A percentile compares a stretch with the other conserved stretches of the same genome.
Conservation (phyloP, 2,797 vertebrate species). For the Atherinosoma microstoma region DNA sequence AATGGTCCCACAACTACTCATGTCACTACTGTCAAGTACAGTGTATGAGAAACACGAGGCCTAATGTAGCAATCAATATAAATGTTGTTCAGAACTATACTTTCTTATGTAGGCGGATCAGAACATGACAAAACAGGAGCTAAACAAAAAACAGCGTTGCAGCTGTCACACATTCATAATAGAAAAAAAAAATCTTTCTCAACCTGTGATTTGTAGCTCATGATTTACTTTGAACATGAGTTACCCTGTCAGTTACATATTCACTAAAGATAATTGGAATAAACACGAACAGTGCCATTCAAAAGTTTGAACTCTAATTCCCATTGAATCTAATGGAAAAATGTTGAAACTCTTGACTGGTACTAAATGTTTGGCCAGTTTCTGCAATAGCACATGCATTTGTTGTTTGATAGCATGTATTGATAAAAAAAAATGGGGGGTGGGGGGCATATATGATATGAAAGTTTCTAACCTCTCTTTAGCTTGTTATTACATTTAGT, state of each 20-base stretch:
- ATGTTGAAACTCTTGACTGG: too few relatives aligned
- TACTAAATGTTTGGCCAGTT: not conserved
- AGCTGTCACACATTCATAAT: too few relatives aligned
- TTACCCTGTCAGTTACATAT: too few relatives aligned
- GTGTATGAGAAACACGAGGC: not conserved
- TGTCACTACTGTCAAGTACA: not conserved
- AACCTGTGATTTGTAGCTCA: too few relatives aligned
- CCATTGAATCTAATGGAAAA: too few relatives aligned
- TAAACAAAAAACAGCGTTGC: too few relatives aligned
- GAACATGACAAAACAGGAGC: not conserved
- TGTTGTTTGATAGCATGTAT: not conserved
- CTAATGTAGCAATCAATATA: not conserved
- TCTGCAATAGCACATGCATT: not conserved
- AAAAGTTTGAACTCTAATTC: too few relatives aligned
- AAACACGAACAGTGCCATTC: too few relatives aligned
- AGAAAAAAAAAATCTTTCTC: too few relatives aligned
- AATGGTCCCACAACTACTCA: too few relatives aligned
- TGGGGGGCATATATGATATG: not conserved
- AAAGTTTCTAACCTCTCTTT: not conserved
- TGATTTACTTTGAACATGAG: too few relatives aligned
- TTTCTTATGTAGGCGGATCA: not conserved
- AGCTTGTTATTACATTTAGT: conserved; percentile 2
- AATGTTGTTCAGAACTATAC: not conserved
- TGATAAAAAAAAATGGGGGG: not conserved
- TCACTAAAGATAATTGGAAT: too few relatives aligned